Evolutionary conservation across 2,113 vertebrate genomes (phyloP).

Genomic region (Actinemys pallida): DNA sequence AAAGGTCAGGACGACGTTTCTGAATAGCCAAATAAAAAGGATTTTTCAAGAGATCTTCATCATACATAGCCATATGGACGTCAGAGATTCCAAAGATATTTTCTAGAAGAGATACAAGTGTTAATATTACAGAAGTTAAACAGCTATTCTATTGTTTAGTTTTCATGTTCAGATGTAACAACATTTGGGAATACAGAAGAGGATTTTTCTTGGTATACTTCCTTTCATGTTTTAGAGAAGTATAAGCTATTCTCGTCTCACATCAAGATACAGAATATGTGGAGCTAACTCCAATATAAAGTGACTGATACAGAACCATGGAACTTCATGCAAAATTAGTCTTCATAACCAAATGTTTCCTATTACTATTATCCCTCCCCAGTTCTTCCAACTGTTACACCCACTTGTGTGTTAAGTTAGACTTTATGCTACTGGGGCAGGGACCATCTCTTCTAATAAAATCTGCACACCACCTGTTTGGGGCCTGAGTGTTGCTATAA

Average conservation of each 20-base stretch:
- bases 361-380: background rate
- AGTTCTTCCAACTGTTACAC: background rate
- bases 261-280: background rate
- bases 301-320: background rate
- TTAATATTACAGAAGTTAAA: background rate
- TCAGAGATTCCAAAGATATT: conserved; percentile 50
- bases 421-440: background rate
- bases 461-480: background rate
- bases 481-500: background rate
- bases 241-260: background rate
- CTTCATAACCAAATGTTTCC: background rate
- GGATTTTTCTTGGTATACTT: background rate
- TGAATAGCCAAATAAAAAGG: conserved; percentile 94
- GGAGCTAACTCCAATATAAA: background rate
- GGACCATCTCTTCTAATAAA: background rate
- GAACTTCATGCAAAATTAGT: background rate
- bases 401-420: background rate
- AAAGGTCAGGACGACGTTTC: conserved; percentile 91
- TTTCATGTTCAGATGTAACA: rapidly evolving
- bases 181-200: rapidly evolving
- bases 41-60: conserved; percentile 96
- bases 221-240: background rate
- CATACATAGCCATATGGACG: conserved; percentile 97
- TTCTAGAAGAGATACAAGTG: conserved; percentile 50
- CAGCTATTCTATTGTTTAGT: background rate